Evolutionary conservation across 2,888 invertebrate species (phyloP).

Genomic region (Coelogynopora nodosa): DNA sequence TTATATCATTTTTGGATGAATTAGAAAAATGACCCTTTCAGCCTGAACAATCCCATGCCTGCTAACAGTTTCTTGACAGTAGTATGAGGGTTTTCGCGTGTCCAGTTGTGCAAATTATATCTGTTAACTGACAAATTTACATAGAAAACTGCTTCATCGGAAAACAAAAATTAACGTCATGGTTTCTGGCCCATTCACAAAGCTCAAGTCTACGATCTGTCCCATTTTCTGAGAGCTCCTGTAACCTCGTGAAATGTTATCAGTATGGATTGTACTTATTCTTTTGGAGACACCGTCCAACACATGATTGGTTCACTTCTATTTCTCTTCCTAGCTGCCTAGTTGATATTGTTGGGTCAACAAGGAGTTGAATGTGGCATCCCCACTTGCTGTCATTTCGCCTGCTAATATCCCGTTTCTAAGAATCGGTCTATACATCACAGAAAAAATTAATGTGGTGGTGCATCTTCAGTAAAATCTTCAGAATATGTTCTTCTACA

Average conservation of each 20-base stretch:
- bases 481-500: too few relatives aligned
- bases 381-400: background rate
- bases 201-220: background rate
- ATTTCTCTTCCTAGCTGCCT: conserved; percentile 6
- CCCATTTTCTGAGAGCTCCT: conserved; percentile 10
- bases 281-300: background rate
- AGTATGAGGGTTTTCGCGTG: background rate
- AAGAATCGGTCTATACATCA: background rate
- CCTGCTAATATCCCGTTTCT: background rate
- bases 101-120: conserved; percentile 13
- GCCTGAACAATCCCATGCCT: too few relatives aligned
- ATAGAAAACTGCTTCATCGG: conserved; percentile 15
- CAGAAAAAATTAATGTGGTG: background rate
- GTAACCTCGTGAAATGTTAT: background rate
- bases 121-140: conserved; percentile 1
- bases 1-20: too few relatives aligned
- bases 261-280: conserved; percentile 3
- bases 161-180: conserved; percentile 15
- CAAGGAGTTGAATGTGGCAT: conserved; percentile 15
- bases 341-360: background rate
- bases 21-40: too few relatives aligned
- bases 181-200: conserved; percentile 3
- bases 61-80: background rate
- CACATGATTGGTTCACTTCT: conserved; percentile 8
- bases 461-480: background rate